A percentile compares a stretch with the other conserved stretches of the same genome.
Evolutionary conservation across 2,797 vertebrate genomes (phyloP).

Genomic region (Bovichtus diacanthus): DNA sequence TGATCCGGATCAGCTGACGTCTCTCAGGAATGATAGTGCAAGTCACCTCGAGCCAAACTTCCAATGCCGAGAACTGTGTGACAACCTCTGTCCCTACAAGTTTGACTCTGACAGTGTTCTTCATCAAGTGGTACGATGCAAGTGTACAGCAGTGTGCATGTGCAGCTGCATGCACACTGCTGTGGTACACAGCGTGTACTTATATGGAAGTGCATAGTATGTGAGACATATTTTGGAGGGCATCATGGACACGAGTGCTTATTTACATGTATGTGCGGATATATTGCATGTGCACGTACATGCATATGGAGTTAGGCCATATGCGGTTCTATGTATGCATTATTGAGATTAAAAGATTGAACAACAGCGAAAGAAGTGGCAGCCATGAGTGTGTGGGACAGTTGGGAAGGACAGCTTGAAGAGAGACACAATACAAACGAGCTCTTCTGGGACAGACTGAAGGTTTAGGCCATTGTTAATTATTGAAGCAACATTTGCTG

Average conservation of each 20-base stretch:
- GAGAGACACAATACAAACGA: slow-evolving; percentile 32
- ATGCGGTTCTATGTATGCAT: background rate
- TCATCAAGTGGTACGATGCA: background rate
- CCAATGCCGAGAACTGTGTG: slow-evolving; percentile 8
- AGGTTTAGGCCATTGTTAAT: slow-evolving; percentile 66
- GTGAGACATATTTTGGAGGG: background rate
- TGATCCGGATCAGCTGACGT: slow-evolving; percentile 54
- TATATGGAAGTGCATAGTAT: background rate
- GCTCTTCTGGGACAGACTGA: slow-evolving; percentile 28
- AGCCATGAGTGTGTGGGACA: slow-evolving; percentile 6
- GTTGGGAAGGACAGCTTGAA: slow-evolving; percentile 6
- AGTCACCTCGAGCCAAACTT: slow-evolving; percentile 40
- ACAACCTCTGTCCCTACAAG: background rate
- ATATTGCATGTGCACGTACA: background rate
- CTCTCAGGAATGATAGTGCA: slow-evolving; percentile 24
- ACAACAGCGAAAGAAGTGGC: background rate
- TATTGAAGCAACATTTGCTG: slow-evolving; percentile 71
- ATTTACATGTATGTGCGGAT: background rate
- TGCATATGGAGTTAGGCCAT: too few relatives aligned
- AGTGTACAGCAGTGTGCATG: background rate
- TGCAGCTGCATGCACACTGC: background rate
- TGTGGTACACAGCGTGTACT: background rate
- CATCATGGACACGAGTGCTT: background rate
- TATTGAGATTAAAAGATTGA: background rate
- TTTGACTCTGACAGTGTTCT: background rate